These are phyloP conservation scores for Sclerodermus sp. DNA, from an alignment of 2,888 invertebrate species.

Conservation along the genomic window DNA sequence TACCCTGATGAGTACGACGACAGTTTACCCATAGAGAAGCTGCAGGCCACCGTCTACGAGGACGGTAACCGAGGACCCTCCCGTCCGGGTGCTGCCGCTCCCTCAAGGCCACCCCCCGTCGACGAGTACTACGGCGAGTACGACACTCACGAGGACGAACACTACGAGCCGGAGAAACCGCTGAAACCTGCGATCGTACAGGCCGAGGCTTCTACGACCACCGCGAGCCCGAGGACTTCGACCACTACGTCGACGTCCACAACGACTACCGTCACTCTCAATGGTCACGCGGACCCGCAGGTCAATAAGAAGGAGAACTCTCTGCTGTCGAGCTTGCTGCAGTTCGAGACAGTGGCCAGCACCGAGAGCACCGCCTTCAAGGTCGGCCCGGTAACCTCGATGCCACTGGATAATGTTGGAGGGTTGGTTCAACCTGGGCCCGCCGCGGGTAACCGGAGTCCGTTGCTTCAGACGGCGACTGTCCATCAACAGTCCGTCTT, in stretches of 20 bases:
- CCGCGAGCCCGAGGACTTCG: constrained; percentile 11
- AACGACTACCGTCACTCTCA: constrained; percentile 1
- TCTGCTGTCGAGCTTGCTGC: constrained; percentile 11
- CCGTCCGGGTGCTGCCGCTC: no score
- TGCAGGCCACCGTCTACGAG: constrained; percentile 26
- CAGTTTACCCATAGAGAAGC: constrained; percentile 38
- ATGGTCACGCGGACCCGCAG: not conserved
- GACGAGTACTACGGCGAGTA: constrained; percentile 51
- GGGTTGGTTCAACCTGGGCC: no score
- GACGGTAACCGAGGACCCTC: no score
- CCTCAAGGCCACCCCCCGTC: constrained; percentile 18
- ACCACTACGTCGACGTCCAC: not conserved
- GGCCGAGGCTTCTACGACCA: constrained; percentile 7
- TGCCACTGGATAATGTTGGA: constrained; percentile 34
- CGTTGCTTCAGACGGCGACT: no score
- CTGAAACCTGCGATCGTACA: constrained; percentile 7
- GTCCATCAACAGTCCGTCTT: no score
- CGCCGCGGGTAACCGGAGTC: no score
- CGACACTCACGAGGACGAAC: constrained; percentile 25
- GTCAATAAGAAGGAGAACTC: constrained; percentile 5
- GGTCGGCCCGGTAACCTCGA: constrained; percentile 35
- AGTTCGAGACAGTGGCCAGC: constrained; percentile 2
- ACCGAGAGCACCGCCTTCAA: not conserved
- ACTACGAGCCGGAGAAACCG: constrained; percentile 10
- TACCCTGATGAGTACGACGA: constrained; percentile 27